A percentile compares a stretch with the other conserved stretches of the same genome.
Conservation (phyloP, 2,797 vertebrate genomes). For the Eutrigla gurnardus region DNA sequence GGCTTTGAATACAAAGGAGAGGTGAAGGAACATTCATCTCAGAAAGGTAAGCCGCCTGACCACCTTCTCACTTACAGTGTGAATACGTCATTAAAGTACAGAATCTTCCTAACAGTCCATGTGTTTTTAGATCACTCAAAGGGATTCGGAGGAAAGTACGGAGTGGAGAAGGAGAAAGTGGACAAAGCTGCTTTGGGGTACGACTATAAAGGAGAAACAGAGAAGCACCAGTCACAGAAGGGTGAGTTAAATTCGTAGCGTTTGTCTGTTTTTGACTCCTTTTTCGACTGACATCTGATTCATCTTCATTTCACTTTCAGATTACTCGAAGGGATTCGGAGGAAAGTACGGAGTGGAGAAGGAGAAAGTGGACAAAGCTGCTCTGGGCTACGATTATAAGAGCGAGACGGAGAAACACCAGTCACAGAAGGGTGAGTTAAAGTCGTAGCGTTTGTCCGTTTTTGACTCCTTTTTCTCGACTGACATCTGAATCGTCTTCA, state of each 20-base stretch:
- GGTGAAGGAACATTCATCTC: slow-evolving; percentile 91
- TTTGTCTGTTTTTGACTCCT: not conserved
- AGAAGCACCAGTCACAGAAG: slow-evolving; percentile 92
- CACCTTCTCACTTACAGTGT: no score
- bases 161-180: slow-evolving; percentile 88
- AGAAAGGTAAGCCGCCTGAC: slow-evolving; percentile 84
- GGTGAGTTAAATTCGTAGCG: slow-evolving; percentile 70
- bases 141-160: slow-evolving; percentile 92
- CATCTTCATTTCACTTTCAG: not conserved
- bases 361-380: slow-evolving; percentile 90
- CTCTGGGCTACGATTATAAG: slow-evolving; percentile 92
- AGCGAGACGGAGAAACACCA: slow-evolving; percentile 90
- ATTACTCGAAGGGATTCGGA: slow-evolving; percentile 84
- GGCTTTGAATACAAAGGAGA: slow-evolving; percentile 95
- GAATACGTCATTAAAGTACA: not conserved
- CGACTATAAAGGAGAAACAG: slow-evolving; percentile 88
- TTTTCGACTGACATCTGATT: not conserved
- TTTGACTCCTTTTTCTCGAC: not conserved
- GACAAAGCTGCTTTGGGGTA: slow-evolving; percentile 91
- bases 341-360: slow-evolving; percentile 91
- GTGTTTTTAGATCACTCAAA: slow-evolving; percentile 84
- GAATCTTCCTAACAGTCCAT: not conserved
- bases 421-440: slow-evolving; percentile 87
- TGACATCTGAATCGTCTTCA: not conserved
- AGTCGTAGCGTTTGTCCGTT: not conserved